Percentiles rank a stretch among this genome's conserved stretches.
phyloP scores from a whole-genome alignment of 2,113 vertebrate genomes.

The Amia ocellicauda region DNA sequence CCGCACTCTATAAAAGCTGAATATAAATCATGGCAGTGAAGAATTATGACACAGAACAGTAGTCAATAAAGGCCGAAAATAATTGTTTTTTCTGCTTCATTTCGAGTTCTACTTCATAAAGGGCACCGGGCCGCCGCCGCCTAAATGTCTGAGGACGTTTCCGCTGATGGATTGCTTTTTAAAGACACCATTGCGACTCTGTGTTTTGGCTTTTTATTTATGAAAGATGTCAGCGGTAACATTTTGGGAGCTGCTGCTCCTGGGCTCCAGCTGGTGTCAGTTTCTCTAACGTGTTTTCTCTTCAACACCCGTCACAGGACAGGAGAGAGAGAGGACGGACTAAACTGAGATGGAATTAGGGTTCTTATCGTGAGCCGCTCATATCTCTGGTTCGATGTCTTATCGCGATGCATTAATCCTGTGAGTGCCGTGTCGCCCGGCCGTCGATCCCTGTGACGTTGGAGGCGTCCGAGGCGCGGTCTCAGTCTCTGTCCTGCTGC shows the following conservation, averaged over 20 bases:
- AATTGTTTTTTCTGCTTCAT: slow-evolving; percentile 58
- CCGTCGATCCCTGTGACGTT: no score
- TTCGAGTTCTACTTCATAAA: slow-evolving; percentile 58
- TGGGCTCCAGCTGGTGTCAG: neutral
- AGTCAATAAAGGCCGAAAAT: slow-evolving; percentile 64
- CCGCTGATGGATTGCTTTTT: slow-evolving; percentile 67
- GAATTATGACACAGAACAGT: slow-evolving; percentile 45
- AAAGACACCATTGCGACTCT: slow-evolving; percentile 63
- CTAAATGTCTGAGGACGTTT: slow-evolving; percentile 56
- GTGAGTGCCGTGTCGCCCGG: neutral
- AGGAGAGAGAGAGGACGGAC: slow-evolving; percentile 41
- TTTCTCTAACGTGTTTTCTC: slow-evolving; percentile 46
- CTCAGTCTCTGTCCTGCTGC: no score
- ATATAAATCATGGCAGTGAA: slow-evolving; percentile 20
- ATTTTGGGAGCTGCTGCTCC: slow-evolving; percentile 3
- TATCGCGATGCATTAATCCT: slow-evolving; percentile 26
- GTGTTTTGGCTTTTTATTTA: slow-evolving; percentile 37
- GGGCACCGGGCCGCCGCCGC: slow-evolving; percentile 57
- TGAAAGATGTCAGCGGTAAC: slow-evolving; percentile 54
- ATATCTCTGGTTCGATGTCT: slow-evolving; percentile 52
- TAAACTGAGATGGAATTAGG: slow-evolving; percentile 54
- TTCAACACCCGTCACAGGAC: slow-evolving; percentile 61
- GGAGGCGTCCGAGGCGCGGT: no score
- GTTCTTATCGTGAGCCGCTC: slow-evolving; percentile 55
- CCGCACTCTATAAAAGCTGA: no score